phyloP scores from a whole-genome alignment of 2,888 invertebrate genomes.

The Zonitis immaculata region DNA sequence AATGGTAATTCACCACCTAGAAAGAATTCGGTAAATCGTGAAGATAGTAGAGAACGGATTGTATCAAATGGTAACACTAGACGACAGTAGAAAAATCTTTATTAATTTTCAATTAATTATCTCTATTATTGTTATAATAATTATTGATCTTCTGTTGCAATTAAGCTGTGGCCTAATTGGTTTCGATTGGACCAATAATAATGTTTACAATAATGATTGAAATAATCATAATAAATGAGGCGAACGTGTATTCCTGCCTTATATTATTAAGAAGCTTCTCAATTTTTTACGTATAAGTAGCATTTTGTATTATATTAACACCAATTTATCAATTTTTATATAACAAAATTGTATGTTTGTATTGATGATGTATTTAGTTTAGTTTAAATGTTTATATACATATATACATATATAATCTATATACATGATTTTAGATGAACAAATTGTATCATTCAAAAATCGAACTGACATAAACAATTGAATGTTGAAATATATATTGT shows the following conservation, averaged over 20 bases:
- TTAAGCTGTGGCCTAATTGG: conserved; percentile 12
- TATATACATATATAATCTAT: too few species aligned
- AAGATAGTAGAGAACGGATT: conserved; percentile 65
- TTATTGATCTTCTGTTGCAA: neutral
- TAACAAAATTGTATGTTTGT: conserved; percentile 39
- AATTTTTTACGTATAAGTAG: conserved; percentile 24
- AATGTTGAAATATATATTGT: conserved; percentile 45
- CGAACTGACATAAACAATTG: conserved; percentile 43
- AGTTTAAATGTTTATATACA: conserved; percentile 33
- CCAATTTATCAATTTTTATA: conserved; percentile 26
- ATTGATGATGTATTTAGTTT: conserved; percentile 39
- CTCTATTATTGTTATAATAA: neutral
- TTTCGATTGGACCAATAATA: conserved; percentile 27
- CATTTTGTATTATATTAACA: conserved; percentile 31
- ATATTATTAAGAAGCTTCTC: conserved; percentile 19
- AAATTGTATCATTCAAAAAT: conserved; percentile 35
- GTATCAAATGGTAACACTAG: conserved; percentile 45
- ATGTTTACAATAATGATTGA: conserved; percentile 11
- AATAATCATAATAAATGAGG: conserved; percentile 7
- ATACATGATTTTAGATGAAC: conserved; percentile 17
- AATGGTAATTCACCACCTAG: conserved; percentile 60
- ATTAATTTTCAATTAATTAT: conserved; percentile 9
- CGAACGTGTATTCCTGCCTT: conserved; percentile 14
- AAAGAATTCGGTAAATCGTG: conserved; percentile 58
- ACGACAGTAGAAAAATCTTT: conserved; percentile 47